Conservation (phyloP, 2,888 invertebrate species). For the Brachypalpus laphriformis region DNA sequence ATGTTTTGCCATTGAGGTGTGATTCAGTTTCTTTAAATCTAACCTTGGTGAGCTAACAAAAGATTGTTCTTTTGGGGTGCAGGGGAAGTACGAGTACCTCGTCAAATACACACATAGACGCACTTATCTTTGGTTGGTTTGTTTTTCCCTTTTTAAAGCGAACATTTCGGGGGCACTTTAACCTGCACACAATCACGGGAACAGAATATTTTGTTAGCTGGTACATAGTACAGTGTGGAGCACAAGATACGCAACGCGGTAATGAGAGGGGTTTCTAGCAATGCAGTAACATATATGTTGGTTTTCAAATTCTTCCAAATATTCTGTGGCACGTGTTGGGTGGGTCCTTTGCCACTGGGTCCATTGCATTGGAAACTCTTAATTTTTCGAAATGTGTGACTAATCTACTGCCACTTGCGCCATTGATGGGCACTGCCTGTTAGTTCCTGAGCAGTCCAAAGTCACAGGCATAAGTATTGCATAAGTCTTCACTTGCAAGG, state of each 20-base stretch:
- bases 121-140: not conserved
- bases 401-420: too few relatives aligned
- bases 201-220: not conserved
- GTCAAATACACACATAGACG: not conserved
- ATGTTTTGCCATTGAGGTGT: conserved; percentile 27
- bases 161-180: not conserved
- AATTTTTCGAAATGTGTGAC: too few relatives aligned
- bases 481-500: too few relatives aligned
- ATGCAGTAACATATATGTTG: too few relatives aligned
- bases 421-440: too few relatives aligned
- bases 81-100: not conserved
- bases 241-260: not conserved
- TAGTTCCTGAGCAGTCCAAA: too few relatives aligned
- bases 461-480: too few relatives aligned
- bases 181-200: not conserved
- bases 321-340: too few relatives aligned
- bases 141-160: not conserved
- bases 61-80: not conserved
- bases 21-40: conserved; percentile 1
- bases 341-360: too few relatives aligned
- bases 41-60: conserved; percentile 31
- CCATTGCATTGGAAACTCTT: too few relatives aligned
- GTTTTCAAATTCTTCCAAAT: too few relatives aligned
- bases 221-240: not conserved
- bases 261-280: too few relatives aligned